Evolutionary conservation across 2,888 invertebrate genomes (phyloP), one percentile per base, ranked within the genome.

Genomic region (Marasmarcha lunaedactyla): DNA sequence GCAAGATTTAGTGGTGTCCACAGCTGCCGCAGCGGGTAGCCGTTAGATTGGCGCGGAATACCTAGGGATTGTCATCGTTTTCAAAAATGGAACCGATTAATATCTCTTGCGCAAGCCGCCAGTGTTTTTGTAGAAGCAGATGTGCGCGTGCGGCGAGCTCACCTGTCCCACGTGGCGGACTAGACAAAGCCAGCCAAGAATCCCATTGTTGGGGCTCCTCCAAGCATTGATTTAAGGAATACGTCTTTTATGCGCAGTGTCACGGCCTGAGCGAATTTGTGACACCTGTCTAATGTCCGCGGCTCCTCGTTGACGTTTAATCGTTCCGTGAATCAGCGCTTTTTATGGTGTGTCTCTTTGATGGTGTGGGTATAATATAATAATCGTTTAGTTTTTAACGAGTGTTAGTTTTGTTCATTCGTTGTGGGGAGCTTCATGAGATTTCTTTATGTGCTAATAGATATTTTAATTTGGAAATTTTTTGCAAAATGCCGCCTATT

Each of bases 91-190:
- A 67, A 52, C 53, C 70, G 73, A 79, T 81, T 78, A 77, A 65
- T 76, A 79, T 79, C 79, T 79, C 79, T 83, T 83, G 71, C 72
- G 61, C 74, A 83, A 83, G 70, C 71, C 70, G 67, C 58, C 59
- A 57, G 55, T 44, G 63, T 68, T 74, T 73, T 71, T 71, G 51
- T 61, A 46, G 36, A 49, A 54, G 67, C 81, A 81, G 81, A 59
- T 81, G 81, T 65, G 77, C 79, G 73, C 79, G 79, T 79, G 81
- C 78, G 63, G 62, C 39, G 36, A 44, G 3, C 20, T 57, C 81
- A 81, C 79, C 81, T 81, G 81, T 51, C 78, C 71, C 81, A 81
- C 81, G 78, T 79, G 83, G 68, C 63, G 64, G 68, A 63, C 73
- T 69, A 76, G 74, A 59, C 50, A 79, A 69, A 57, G 61, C 55